Evolutionary conservation across 2,113 vertebrate species (phyloP).

Genomic region (Panthera leo): DNA sequence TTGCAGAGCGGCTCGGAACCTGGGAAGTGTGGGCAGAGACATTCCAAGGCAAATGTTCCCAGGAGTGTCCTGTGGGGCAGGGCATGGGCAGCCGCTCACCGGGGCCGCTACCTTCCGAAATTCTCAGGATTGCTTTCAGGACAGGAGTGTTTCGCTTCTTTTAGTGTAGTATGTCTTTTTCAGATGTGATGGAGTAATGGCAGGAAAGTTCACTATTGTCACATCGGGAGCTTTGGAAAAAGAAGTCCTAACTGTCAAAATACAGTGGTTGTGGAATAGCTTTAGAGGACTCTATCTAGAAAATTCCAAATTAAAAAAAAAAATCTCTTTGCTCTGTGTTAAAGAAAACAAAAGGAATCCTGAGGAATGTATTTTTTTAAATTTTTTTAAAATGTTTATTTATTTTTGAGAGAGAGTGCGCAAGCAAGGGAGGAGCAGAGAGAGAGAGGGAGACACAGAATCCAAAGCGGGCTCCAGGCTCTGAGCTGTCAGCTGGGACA

Average conservation of each 20-base stretch:
- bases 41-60: neutral
- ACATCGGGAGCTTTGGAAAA: neutral
- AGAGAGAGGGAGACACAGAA: too few relatives aligned
- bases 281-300: neutral
- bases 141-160: neutral
- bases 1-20: neutral
- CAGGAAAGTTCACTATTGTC: neutral
- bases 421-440: too few relatives aligned
- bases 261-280: neutral
- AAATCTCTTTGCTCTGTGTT: neutral
- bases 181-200: neutral
- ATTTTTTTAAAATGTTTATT: too few relatives aligned
- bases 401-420: too few relatives aligned
- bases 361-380: neutral
- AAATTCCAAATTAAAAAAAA: neutral
- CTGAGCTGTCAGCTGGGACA: too few relatives aligned
- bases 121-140: neutral
- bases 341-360: neutral
- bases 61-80: neutral
- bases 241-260: neutral
- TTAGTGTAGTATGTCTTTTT: neutral
- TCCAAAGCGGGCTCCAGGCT: too few relatives aligned
- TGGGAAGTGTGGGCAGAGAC: neutral
- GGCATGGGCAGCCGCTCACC: neutral
- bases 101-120: neutral